Evolutionary conservation across 2,113 vertebrate species (phyloP).

Genomic region (Brienomyrus longianalis): DNA sequence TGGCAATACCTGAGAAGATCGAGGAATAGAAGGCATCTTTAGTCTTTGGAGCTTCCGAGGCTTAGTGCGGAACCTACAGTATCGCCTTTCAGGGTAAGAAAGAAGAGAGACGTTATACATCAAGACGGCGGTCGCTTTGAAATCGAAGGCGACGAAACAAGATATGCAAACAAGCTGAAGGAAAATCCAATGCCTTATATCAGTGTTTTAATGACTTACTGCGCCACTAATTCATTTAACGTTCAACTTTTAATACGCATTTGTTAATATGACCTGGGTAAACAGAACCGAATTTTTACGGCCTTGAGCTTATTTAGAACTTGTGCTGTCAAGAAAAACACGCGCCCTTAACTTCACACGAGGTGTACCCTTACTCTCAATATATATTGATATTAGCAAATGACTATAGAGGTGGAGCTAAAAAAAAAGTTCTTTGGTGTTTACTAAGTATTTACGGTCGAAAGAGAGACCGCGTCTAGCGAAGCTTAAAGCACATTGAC

Average conservation of each 20-base stretch:
- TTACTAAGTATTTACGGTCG: neutral
- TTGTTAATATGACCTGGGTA: neutral
- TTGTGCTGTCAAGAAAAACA: neutral
- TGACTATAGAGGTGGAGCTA: neutral
- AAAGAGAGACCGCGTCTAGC: neutral
- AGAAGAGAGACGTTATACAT: neutral
- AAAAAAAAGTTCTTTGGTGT: neutral
- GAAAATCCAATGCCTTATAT: neutral
- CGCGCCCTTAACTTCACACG: neutral
- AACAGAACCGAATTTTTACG: neutral
- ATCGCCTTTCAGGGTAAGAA: slow-evolving; percentile 11
- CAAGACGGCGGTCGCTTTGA: slow-evolving; percentile 16
- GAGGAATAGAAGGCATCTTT: slow-evolving; percentile 18
- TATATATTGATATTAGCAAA: neutral
- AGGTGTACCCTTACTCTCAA: neutral
- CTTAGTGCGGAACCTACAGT: neutral
- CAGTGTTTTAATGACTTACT: neutral
- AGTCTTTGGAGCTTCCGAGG: neutral
- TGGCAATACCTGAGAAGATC: slow-evolving; percentile 17
- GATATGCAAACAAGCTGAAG: slow-evolving; percentile 8
- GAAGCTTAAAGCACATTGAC: neutral
- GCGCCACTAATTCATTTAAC: neutral
- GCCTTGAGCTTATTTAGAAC: neutral
- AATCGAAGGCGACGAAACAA: slow-evolving; percentile 13
- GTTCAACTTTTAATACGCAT: neutral